A percentile compares a stretch with the other conserved stretches of the same genome.
These are phyloP conservation scores for Zosterops hypoxanthus DNA, from an alignment of 2,113 vertebrate species.

Conservation along the genomic window DNA sequence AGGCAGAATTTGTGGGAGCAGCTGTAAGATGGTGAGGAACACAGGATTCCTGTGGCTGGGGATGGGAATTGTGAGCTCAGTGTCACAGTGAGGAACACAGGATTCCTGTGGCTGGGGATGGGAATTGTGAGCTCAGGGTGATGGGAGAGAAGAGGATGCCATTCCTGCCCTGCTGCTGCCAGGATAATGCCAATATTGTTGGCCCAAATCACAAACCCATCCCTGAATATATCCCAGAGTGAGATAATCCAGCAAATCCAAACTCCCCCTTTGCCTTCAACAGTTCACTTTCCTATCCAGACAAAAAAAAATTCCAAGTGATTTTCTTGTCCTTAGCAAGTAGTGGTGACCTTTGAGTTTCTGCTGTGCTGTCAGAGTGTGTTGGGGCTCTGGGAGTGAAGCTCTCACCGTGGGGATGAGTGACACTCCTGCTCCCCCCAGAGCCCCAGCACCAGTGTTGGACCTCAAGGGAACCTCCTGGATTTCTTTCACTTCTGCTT, in stretches of 20 bases:
- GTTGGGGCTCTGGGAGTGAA: slow-evolving; percentile 71
- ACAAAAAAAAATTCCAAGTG: slow-evolving; percentile 52
- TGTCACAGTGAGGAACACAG: neutral
- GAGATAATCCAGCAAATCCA: neutral
- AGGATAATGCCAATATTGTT: neutral
- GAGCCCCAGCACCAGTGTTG: neutral
- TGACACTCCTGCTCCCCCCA: slow-evolving; percentile 67
- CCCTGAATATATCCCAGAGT: neutral
- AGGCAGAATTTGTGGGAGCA: neutral
- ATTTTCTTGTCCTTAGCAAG: slow-evolving; percentile 78
- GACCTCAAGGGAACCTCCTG: slow-evolving; percentile 65
- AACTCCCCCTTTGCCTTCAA: slow-evolving; percentile 7
- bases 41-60: neutral
- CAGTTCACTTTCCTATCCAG: neutral
- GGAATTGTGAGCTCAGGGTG: neutral
- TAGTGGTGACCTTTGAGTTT: slow-evolving; percentile 82
- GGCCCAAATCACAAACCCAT: neutral
- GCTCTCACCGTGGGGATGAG: slow-evolving; percentile 59
- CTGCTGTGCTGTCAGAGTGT: slow-evolving; percentile 80
- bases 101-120: neutral
- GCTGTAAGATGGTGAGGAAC: neutral
- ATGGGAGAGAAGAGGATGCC: neutral
- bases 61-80: too few relatives aligned
- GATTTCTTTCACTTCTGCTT: slow-evolving; percentile 75
- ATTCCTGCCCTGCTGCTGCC: slow-evolving; percentile 1